Conservation (phyloP, 2,888 invertebrate species). For the Dysmachus trigonus region DNA sequence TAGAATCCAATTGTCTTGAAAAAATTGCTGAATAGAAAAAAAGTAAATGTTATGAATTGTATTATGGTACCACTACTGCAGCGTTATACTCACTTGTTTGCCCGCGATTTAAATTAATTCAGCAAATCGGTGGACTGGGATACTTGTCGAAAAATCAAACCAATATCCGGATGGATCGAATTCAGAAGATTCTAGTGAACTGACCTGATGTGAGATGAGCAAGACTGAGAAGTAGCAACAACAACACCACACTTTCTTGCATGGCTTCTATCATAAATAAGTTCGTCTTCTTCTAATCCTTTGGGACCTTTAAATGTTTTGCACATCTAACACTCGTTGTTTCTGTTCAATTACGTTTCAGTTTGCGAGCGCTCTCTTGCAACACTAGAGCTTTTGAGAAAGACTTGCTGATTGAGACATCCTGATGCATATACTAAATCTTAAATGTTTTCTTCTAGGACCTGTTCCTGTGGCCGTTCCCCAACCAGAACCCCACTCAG, state of each 20-base stretch:
- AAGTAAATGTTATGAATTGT: too few relatives aligned
- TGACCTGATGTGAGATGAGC: neutral
- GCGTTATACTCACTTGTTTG: too few relatives aligned
- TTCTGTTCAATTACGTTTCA: neutral
- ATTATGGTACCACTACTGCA: too few relatives aligned
- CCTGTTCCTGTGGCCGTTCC: constrained; percentile 67
- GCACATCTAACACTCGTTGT: constrained; percentile 1
- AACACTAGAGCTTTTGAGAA: constrained; percentile 12
- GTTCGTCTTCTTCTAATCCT: constrained; percentile 11
- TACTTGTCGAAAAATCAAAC: neutral
- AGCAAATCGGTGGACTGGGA: neutral
- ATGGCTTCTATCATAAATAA: constrained; percentile 39
- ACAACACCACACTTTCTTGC: constrained; percentile 36
- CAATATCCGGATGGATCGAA: neutral
- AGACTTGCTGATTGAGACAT: neutral
- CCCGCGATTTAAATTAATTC: too few relatives aligned
- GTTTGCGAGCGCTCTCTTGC: neutral
- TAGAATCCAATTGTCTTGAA: too few relatives aligned
- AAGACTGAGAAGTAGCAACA: neutral
- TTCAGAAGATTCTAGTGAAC: neutral
- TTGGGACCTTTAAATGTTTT: neutral
- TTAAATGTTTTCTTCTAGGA: constrained; percentile 54
- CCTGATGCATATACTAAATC: neutral
- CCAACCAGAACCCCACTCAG: constrained; percentile 77
- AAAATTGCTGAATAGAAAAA: too few relatives aligned